A percentile compares a stretch with the other conserved stretches of the same genome.
These are phyloP conservation scores for Arvicola amphibius DNA, from an alignment of 2,797 vertebrate species.

Conservation along the genomic window DNA sequence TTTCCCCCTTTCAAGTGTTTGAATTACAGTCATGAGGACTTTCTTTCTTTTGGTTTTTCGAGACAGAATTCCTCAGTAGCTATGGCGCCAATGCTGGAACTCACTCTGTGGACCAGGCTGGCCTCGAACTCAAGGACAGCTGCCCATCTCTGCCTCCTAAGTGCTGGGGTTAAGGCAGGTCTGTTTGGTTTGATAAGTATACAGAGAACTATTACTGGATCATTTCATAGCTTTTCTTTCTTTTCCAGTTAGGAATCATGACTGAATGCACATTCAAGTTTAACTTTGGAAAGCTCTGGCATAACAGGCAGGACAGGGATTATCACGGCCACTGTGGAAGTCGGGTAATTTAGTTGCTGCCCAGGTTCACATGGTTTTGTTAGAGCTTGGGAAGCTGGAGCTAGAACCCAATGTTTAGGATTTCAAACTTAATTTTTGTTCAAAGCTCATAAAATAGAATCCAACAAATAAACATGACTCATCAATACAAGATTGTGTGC, in stretches of 20 bases:
- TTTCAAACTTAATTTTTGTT: conserved; percentile 39
- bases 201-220: not conserved
- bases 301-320: not conserved
- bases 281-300: not conserved
- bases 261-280: not conserved
- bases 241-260: conserved; percentile 19
- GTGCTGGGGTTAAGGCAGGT: not conserved
- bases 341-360: not conserved
- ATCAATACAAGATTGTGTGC: not conserved
- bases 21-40: not conserved
- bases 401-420: conserved; percentile 47
- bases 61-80: too few species aligned
- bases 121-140: too few species aligned
- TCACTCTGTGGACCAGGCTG: too few species aligned
- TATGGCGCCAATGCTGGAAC: too few species aligned
- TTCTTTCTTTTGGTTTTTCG: not conserved
- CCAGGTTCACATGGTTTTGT: not conserved
- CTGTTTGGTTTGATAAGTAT: conserved; percentile 47
- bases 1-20: not conserved
- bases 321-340: not conserved
- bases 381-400: not conserved
- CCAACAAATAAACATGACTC: conserved; percentile 1
- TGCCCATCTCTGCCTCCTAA: too few species aligned
- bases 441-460: conserved; percentile 26
- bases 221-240: conserved; percentile 16